Evolutionary conservation across 2,888 invertebrate genomes (phyloP).

Genomic region (Fabriciana adippe): DNA sequence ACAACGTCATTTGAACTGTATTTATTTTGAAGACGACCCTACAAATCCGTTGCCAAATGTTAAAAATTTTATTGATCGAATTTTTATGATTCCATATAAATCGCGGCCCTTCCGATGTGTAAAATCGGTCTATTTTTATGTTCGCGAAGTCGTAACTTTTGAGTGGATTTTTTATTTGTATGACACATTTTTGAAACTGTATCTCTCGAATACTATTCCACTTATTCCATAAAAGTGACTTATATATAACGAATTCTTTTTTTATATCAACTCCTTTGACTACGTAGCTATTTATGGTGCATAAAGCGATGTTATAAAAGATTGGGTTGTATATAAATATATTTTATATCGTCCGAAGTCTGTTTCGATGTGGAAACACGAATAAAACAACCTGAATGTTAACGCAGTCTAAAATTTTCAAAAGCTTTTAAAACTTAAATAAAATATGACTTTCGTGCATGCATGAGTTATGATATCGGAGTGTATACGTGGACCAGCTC

Average conservation of each 20-base stretch:
- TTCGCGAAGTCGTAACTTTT: slow-evolving; percentile 65
- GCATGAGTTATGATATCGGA: slow-evolving; percentile 26
- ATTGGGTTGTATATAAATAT: slow-evolving; percentile 29
- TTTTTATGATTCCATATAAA: slow-evolving; percentile 71
- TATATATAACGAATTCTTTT: slow-evolving; percentile 23
- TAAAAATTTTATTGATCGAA: slow-evolving; percentile 72
- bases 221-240: slow-evolving; percentile 11
- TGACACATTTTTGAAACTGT: slow-evolving; percentile 66
- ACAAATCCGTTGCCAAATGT: slow-evolving; percentile 58
- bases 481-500: slow-evolving; percentile 13
- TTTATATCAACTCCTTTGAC: slow-evolving; percentile 29
- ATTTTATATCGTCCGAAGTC: slow-evolving; percentile 32
- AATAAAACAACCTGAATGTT: slow-evolving; percentile 35
- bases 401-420: slow-evolving; percentile 34
- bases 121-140: slow-evolving; percentile 76
- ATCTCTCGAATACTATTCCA: slow-evolving; percentile 39
- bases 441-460: slow-evolving; percentile 32
- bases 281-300: slow-evolving; percentile 32
- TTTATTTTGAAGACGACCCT: slow-evolving; percentile 44
- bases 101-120: slow-evolving; percentile 69
- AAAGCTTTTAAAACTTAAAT: slow-evolving; percentile 39
- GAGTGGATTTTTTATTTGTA: slow-evolving; percentile 71
- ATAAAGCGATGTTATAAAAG: slow-evolving; percentile 29
- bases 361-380: slow-evolving; percentile 34
- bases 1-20: slow-evolving; percentile 12